phyloP scores from a whole-genome alignment of 2,888 invertebrate genomes.

The Cephus pygmeus region DNA sequence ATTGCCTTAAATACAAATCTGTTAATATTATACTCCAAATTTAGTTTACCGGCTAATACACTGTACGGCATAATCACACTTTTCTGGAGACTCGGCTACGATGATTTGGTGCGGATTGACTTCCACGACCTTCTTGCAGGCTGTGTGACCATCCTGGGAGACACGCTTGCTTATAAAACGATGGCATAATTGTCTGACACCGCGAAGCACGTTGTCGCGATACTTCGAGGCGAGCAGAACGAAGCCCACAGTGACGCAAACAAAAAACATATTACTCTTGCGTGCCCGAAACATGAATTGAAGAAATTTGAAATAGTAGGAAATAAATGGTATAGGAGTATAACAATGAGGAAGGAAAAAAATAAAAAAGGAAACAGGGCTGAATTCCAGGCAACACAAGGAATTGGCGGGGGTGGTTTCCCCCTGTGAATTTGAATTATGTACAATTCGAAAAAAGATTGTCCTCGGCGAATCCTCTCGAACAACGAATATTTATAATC shows the following conservation, averaged over 20 bases:
- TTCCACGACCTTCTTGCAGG: constrained; percentile 14
- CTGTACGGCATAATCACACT: constrained; percentile 61
- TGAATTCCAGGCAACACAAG: background rate
- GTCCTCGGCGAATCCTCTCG: background rate
- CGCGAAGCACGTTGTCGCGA: constrained; percentile 55
- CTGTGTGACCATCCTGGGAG: constrained; percentile 23
- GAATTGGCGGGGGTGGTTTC: background rate
- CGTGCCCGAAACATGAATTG: constrained; percentile 46
- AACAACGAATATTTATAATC: background rate
- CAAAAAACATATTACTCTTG: constrained; percentile 54
- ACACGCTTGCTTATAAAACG: constrained; percentile 33
- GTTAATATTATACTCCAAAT: constrained; percentile 5
- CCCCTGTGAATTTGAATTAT: background rate
- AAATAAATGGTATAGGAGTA: background rate
- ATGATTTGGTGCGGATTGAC: constrained; percentile 50
- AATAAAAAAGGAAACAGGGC: background rate
- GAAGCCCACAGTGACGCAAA: constrained; percentile 60
- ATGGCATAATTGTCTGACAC: constrained; percentile 55
- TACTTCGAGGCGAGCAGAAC: constrained; percentile 61
- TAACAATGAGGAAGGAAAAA: background rate
- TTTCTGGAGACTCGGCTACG: constrained; percentile 59
- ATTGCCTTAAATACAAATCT: constrained; percentile 22
- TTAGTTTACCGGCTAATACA: constrained; percentile 57
- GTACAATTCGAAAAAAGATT: background rate
- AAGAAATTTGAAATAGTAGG: constrained; percentile 9